A percentile compares a stretch with the other conserved stretches of the same genome.
phyloP scores from a whole-genome alignment of 2,797 vertebrate species.

The Holocentrus rufus region DNA sequence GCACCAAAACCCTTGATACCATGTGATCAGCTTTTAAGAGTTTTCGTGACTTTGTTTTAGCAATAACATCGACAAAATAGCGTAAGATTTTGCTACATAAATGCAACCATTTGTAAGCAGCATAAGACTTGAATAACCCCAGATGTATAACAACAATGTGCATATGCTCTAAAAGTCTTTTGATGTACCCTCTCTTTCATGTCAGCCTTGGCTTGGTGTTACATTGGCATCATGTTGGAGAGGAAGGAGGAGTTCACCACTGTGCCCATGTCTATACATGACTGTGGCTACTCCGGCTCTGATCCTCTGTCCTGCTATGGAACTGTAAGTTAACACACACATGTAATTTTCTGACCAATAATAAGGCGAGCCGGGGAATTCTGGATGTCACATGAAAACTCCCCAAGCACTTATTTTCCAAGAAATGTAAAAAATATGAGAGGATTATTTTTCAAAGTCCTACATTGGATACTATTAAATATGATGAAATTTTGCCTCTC shows the following conservation, averaged over 20 bases:
- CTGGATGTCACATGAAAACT: neutral
- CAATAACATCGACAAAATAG: neutral
- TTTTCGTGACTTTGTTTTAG: neutral
- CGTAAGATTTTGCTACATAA: no score
- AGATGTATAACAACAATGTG: neutral
- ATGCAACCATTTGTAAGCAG: neutral
- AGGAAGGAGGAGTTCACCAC: constrained; percentile 83
- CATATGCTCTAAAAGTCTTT: neutral
- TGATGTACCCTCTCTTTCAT: neutral
- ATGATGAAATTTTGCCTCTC: neutral
- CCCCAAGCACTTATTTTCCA: no score
- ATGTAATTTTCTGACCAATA: neutral
- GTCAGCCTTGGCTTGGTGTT: constrained; percentile 87
- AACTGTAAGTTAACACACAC: constrained; percentile 73
- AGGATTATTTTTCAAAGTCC: no score
- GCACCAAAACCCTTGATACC: neutral
- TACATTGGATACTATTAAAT: no score
- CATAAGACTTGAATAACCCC: neutral
- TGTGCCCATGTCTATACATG: constrained; percentile 84
- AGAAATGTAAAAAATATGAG: no score
- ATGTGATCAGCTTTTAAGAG: neutral
- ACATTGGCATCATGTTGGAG: constrained; percentile 87
- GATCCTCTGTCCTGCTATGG: constrained; percentile 85
- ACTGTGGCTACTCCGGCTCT: constrained; percentile 85
- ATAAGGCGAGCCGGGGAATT: neutral